These are phyloP conservation scores for Mormyrus iriodes DNA, from an alignment of 2,113 vertebrate genomes.

Conservation along the genomic window DNA sequence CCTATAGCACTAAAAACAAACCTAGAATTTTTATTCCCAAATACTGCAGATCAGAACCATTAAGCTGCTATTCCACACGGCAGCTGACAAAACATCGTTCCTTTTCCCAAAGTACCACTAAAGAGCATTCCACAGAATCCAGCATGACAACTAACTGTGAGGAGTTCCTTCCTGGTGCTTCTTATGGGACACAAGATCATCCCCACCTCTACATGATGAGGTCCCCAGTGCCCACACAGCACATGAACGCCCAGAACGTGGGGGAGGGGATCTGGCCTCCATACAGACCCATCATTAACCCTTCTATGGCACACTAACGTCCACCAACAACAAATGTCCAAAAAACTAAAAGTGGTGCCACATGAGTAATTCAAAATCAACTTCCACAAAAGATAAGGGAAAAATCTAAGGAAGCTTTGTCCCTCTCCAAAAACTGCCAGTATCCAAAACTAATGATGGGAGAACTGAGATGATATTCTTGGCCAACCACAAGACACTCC, in stretches of 20 bases:
- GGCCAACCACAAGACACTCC: background rate
- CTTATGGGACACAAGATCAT: background rate
- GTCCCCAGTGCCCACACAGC: background rate
- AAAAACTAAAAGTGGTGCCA: background rate
- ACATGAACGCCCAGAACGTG: background rate
- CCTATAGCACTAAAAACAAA: background rate
- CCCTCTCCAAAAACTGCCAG: background rate
- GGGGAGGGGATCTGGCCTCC: background rate
- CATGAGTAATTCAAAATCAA: background rate
- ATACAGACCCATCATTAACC: background rate
- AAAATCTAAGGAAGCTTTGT: background rate
- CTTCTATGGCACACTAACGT: background rate
- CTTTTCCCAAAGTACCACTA: background rate
- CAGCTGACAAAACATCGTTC: background rate
- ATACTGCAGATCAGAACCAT: background rate
- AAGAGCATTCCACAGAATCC: background rate
- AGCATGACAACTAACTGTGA: background rate
- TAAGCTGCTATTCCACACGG: background rate
- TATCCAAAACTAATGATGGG: background rate
- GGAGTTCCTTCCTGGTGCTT: slow-evolving; percentile 16
- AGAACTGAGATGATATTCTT: background rate
- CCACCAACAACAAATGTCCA: background rate
- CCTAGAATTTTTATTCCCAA: background rate
- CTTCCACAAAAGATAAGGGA: background rate
- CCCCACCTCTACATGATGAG: background rate